These are phyloP conservation scores for Baronia brevicornis DNA, from an alignment of 2,888 invertebrate genomes.

Conservation along the genomic window DNA sequence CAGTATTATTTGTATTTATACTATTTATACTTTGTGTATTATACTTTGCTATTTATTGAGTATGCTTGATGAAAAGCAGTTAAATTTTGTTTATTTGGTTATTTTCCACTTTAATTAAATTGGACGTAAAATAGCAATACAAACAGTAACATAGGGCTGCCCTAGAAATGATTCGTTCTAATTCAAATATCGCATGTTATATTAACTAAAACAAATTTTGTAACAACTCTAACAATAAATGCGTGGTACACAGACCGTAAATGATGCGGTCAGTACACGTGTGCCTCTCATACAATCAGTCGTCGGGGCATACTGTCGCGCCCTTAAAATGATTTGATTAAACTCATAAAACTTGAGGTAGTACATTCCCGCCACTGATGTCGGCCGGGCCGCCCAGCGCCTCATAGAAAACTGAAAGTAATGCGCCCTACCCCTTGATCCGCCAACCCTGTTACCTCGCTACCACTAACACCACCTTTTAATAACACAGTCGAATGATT, in stretches of 20 bases:
- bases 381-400: slow-evolving; percentile 19
- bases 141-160: no score
- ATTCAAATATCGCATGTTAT: slow-evolving; percentile 46
- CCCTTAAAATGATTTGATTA: slow-evolving; percentile 68
- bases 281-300: slow-evolving; percentile 55
- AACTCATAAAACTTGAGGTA: slow-evolving; percentile 64
- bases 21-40: no score
- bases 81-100: no score
- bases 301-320: slow-evolving; percentile 54
- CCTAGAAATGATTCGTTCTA: no score
- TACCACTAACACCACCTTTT: slow-evolving; percentile 50
- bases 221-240: slow-evolving; percentile 26
- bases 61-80: no score
- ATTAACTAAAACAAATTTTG: slow-evolving; percentile 37
- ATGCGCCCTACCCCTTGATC: slow-evolving; percentile 43
- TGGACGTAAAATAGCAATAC: no score
- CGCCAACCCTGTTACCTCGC: slow-evolving; percentile 36
- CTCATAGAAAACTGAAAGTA: slow-evolving; percentile 48
- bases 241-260: slow-evolving; percentile 11
- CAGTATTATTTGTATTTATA: no score
- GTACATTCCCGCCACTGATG: slow-evolving; percentile 23
- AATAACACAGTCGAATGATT: slow-evolving; percentile 69
- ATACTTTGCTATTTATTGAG: no score
- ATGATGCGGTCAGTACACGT: slow-evolving; percentile 47
- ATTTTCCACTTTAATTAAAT: no score